Conservation (phyloP, 2,888 invertebrate species). For the Agrypnus murinus region DNA sequence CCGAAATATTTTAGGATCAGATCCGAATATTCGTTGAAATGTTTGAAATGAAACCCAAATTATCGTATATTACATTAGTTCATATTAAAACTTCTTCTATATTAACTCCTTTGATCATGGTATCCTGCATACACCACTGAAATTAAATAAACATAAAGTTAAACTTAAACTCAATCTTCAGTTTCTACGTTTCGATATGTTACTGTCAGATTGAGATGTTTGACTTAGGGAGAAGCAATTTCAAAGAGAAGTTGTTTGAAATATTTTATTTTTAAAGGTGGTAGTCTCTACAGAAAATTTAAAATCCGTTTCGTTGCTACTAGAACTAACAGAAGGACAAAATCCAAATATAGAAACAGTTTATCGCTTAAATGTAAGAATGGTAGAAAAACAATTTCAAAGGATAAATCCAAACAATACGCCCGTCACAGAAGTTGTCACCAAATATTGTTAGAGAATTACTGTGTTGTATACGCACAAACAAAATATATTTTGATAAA, state of each 20-base stretch:
- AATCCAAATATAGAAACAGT: constrained; percentile 11
- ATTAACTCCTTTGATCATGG: too few species aligned
- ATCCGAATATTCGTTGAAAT: too few species aligned
- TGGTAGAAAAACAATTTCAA: constrained; percentile 25
- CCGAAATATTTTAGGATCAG: too few species aligned
- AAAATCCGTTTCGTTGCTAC: constrained; percentile 1
- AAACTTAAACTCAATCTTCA: not conserved
- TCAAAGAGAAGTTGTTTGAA: constrained; percentile 1
- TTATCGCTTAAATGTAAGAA: constrained; percentile 8
- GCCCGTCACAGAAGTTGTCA: constrained; percentile 14
- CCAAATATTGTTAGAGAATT: not conserved
- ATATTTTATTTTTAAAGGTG: constrained; percentile 1
- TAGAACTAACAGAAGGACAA: constrained; percentile 11
- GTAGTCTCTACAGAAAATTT: constrained; percentile 7
- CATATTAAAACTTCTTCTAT: too few species aligned
- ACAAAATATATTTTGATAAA: too few species aligned
- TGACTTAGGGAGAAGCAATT: not conserved
- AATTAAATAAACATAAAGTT: not conserved
- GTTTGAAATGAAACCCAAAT: too few species aligned
- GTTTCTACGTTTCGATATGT: not conserved
- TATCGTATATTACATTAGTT: too few species aligned
- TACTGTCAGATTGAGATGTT: constrained; percentile 10
- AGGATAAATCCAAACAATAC: constrained; percentile 9
- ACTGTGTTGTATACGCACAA: too few species aligned
- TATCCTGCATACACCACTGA: too few species aligned